These are phyloP conservation scores for Bothrops alternatus DNA, from an alignment of 2,797 vertebrate species.

Conservation along the genomic window DNA sequence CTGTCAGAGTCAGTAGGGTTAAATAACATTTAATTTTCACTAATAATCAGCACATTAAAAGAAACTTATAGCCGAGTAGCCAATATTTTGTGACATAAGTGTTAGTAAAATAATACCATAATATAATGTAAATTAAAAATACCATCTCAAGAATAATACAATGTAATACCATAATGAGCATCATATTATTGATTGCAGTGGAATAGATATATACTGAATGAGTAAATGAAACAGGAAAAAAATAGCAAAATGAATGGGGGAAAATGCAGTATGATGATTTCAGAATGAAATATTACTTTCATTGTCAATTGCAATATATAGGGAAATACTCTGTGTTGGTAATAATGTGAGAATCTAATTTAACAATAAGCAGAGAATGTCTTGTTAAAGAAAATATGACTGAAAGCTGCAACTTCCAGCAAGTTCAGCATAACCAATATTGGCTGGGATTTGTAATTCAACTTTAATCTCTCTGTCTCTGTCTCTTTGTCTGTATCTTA, in stretches of 20 bases:
- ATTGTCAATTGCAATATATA: background rate
- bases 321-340: background rate
- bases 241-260: background rate
- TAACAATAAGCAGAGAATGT: background rate
- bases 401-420: background rate
- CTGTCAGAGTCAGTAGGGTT: background rate
- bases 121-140: background rate
- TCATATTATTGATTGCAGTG: background rate
- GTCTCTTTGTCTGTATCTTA: background rate
- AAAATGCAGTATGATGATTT: background rate
- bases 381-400: background rate
- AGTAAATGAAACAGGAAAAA: background rate
- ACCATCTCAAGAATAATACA: background rate
- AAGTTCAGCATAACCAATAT: background rate
- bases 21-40: background rate
- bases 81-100: background rate
- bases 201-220: background rate
- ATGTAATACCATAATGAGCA: background rate
- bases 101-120: background rate
- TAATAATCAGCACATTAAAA: background rate
- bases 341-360: rapidly evolving
- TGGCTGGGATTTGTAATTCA: background rate
- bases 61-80: background rate
- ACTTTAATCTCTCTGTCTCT: background rate
- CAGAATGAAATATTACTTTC: background rate